A percentile compares a stretch with the other conserved stretches of the same genome.
These are phyloP conservation scores for Leptobrachium leishanense DNA, from an alignment of 2,113 vertebrate species.

Conservation along the genomic window DNA sequence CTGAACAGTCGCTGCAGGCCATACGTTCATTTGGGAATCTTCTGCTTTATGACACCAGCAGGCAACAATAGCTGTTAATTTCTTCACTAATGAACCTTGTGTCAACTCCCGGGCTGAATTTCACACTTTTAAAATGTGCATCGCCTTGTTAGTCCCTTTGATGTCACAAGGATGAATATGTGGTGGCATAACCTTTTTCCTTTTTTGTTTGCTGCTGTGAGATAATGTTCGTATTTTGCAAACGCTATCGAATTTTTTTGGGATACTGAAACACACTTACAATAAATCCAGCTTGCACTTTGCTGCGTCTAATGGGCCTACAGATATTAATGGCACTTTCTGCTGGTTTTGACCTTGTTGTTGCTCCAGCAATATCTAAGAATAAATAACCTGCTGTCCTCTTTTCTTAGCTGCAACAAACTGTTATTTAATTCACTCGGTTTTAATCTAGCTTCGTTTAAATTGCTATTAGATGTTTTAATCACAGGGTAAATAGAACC, in stretches of 20 bases:
- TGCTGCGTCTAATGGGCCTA: neutral
- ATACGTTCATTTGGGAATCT: conserved; percentile 23
- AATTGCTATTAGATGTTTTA: no score
- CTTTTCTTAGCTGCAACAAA: no score
- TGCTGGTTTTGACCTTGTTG: neutral
- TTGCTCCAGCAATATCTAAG: neutral
- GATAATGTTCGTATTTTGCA: conserved; percentile 10
- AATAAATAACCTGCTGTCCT: no score
- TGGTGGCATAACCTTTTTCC: conserved; percentile 20
- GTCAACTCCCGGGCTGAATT: neutral
- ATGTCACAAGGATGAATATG: conserved; percentile 21
- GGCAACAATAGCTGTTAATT: neutral
- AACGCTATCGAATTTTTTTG: conserved; percentile 14
- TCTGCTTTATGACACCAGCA: conserved; percentile 7
- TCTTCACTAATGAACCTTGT: conserved; percentile 7
- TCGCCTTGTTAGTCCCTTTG: conserved; percentile 29
- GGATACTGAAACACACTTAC: neutral
- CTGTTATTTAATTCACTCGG: no score
- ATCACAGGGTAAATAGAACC: neutral
- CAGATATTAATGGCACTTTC: neutral
- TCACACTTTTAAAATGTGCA: conserved; percentile 20
- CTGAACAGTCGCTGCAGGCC: neutral
- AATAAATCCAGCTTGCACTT: neutral
- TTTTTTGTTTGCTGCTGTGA: conserved; percentile 3
- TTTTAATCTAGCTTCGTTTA: no score